Percentiles rank a stretch among this genome's conserved stretches.
Conservation (phyloP, 2,888 invertebrate species). For the Polia nebulosa region DNA sequence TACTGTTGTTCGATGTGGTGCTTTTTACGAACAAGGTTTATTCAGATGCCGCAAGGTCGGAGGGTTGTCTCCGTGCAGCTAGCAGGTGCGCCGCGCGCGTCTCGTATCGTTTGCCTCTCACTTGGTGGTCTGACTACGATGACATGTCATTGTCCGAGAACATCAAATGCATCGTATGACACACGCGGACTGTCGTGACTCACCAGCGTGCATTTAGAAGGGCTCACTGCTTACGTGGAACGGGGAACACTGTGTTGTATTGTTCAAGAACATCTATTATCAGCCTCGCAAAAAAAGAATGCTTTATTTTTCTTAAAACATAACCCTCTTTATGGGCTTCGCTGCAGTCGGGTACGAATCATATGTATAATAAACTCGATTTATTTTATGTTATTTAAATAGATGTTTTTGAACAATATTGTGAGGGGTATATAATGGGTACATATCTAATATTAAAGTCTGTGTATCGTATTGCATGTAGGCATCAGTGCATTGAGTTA, state of each 20-base stretch:
- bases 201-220: conserved; percentile 86
- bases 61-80: conserved; percentile 42
- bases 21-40: conserved; percentile 40
- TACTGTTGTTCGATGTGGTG: conserved; percentile 26
- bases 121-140: conserved; percentile 84
- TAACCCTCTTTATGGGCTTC: not conserved
- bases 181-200: conserved; percentile 79
- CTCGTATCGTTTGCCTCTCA: conserved; percentile 86
- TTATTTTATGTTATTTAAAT: conserved; percentile 36
- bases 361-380: not conserved
- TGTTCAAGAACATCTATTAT: conserved; percentile 81
- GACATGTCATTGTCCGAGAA: conserved; percentile 80
- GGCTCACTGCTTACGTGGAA: conserved; percentile 89
- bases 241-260: conserved; percentile 79
- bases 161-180: conserved; percentile 82
- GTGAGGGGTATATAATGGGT: conserved; percentile 75
- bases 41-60: conserved; percentile 54
- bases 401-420: conserved; percentile 80
- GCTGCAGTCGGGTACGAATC: too few relatives aligned
- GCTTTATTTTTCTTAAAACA: not conserved
- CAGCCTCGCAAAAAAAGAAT: not conserved
- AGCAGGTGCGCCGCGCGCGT: conserved; percentile 82
- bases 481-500: conserved; percentile 80
- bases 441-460: conserved; percentile 66
- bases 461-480: conserved; percentile 87